A percentile compares a stretch with the other conserved stretches of the same genome.
Evolutionary conservation across 2,113 vertebrate species (phyloP).

Genomic region (Proteles cristata): DNA sequence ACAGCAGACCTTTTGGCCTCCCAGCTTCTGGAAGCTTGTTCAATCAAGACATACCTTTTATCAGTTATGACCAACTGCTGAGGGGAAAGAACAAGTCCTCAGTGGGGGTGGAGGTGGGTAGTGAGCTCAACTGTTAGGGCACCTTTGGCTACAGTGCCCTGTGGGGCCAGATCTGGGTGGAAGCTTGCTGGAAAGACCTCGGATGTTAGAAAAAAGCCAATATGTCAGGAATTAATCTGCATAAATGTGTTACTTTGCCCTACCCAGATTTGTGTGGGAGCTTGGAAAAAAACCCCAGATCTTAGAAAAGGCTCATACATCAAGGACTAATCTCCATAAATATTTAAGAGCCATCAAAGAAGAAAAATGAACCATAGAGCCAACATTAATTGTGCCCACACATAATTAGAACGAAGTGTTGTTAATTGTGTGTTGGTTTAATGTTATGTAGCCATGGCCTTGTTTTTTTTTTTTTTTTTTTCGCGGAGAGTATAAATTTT

Average conservation of each 20-base stretch:
- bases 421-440: constrained; percentile 86
- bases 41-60: constrained; percentile 71
- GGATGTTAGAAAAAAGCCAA: constrained; percentile 5
- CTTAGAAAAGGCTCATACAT: constrained; percentile 61
- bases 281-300: constrained; percentile 46
- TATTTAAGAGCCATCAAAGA: constrained; percentile 78
- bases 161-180: background rate
- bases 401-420: constrained; percentile 86
- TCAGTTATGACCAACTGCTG: constrained; percentile 64
- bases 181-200: constrained; percentile 32
- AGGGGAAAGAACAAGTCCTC: background rate
- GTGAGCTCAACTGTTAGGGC: background rate
- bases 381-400: constrained; percentile 81
- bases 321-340: constrained; percentile 76
- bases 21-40: constrained; percentile 57
- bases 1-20: constrained; percentile 59
- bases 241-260: constrained; percentile 55
- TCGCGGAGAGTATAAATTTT: constrained; percentile 73
- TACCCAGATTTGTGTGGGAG: constrained; percentile 44
- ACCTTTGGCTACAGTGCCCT: background rate
- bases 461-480: constrained; percentile 57
- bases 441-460: constrained; percentile 65
- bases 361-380: constrained; percentile 81
- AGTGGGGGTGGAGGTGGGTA: background rate
- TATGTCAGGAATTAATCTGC: constrained; percentile 70